Percentiles rank a stretch among this genome's conserved stretches.
Conservation (phyloP, 2,113 vertebrate species). For the Pristiophorus japonicus region DNA sequence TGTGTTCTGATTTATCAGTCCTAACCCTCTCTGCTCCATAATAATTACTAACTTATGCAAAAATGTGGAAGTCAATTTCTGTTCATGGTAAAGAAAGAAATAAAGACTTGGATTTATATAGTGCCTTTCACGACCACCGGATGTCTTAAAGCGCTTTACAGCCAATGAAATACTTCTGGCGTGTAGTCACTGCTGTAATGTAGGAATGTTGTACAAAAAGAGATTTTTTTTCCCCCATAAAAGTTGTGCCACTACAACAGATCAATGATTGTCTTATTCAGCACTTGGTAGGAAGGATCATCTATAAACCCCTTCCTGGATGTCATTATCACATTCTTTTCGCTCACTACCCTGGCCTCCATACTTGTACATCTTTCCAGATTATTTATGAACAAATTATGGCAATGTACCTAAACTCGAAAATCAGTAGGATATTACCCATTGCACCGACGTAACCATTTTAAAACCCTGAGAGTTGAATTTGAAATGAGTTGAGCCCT, state of each 20-base stretch:
- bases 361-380: background rate
- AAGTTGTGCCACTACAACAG: background rate
- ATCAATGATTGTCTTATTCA: background rate
- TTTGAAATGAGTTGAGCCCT: background rate
- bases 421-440: background rate
- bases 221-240: background rate
- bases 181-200: too few species aligned
- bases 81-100: too few species aligned
- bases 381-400: background rate
- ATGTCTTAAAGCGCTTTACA: too few species aligned
- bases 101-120: too few species aligned
- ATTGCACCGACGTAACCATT: background rate
- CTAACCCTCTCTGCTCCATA: background rate
- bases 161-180: too few species aligned
- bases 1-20: slow-evolving; percentile 17
- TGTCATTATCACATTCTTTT: background rate
- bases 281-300: background rate
- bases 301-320: background rate
- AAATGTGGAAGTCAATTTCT: background rate
- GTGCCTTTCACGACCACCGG: too few species aligned
- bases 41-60: background rate
- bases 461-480: background rate
- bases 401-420: background rate
- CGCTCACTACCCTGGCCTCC: background rate
- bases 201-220: background rate